These are phyloP conservation scores for Poecile atricapillus DNA, from an alignment of 2,113 vertebrate genomes.

Conservation along the genomic window DNA sequence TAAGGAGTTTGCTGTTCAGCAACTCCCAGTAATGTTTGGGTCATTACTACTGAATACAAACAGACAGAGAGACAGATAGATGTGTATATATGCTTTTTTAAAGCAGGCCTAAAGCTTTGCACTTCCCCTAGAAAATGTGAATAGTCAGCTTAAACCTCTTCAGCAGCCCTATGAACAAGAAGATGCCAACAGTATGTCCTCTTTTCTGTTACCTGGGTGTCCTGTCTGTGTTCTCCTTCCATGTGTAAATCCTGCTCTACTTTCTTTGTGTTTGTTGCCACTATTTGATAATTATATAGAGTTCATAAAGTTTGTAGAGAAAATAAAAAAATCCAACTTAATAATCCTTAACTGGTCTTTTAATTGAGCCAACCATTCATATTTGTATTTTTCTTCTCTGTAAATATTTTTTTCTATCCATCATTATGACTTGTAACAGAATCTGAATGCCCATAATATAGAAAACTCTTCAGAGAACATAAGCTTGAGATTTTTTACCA, in stretches of 20 bases:
- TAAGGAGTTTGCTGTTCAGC: fast-evolving
- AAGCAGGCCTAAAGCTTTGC: background rate
- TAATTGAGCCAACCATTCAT: background rate
- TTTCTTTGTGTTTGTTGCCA: background rate
- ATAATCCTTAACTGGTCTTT: background rate
- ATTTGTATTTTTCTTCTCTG: background rate
- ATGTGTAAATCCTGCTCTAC: background rate
- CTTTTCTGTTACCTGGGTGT: background rate
- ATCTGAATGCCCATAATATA: background rate
- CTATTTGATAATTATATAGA: background rate
- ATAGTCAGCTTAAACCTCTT: background rate
- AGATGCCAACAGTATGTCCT: background rate
- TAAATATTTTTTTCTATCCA: background rate
- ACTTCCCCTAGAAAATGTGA: background rate
- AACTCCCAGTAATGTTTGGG: background rate
- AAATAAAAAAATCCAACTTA: background rate
- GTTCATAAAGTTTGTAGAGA: background rate
- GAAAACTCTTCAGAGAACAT: background rate
- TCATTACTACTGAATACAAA: background rate
- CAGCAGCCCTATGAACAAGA: background rate
- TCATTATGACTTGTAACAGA: background rate
- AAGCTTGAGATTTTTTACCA: background rate
- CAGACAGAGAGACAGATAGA: background rate
- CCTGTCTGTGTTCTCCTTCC: background rate
- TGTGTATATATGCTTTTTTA: background rate